These are phyloP conservation scores for Cordilura impudica DNA, from an alignment of 2,888 invertebrate genomes.

Conservation along the genomic window DNA sequence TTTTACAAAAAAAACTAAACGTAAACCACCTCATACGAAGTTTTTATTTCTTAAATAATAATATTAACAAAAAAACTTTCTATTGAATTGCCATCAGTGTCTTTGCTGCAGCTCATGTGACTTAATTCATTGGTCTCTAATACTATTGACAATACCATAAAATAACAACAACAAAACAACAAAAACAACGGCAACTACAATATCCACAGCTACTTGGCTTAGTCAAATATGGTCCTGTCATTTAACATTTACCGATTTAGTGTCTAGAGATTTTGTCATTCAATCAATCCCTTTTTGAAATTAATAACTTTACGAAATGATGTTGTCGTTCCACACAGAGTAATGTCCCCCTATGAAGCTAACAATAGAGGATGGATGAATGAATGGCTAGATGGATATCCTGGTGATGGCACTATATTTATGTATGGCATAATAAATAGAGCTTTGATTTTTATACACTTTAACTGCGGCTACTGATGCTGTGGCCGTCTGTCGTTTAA, in stretches of 20 bases:
- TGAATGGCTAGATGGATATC: background rate
- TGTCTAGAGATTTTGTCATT: conserved; percentile 71
- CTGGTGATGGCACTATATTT: conserved; percentile 16
- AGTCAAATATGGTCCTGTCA: conserved; percentile 57
- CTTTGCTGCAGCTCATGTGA: conserved; percentile 34
- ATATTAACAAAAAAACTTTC: conserved; percentile 57
- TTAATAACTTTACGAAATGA: conserved; percentile 69
- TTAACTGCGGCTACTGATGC: conserved; percentile 5
- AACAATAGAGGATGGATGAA: conserved; percentile 7
- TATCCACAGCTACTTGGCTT: background rate
- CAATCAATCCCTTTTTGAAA: conserved; percentile 71
- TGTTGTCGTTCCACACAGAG: conserved; percentile 57
- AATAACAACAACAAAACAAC: conserved; percentile 24
- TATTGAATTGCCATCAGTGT: conserved; percentile 21
- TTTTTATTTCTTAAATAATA: conserved; percentile 6
- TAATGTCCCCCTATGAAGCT: conserved; percentile 30
- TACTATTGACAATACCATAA: conserved; percentile 46
- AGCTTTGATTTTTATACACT: conserved; percentile 53
- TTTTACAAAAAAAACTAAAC: background rate
- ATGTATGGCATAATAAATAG: conserved; percentile 41
- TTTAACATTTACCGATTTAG: conserved; percentile 61
- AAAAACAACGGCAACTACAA: conserved; percentile 2
- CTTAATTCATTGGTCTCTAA: conserved; percentile 58
- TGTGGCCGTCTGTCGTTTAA: conserved; percentile 19
- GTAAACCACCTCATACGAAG: background rate